These are phyloP conservation scores for Sinopyrophorus schimmeli DNA, from an alignment of 2,888 invertebrate species.

Conservation along the genomic window DNA sequence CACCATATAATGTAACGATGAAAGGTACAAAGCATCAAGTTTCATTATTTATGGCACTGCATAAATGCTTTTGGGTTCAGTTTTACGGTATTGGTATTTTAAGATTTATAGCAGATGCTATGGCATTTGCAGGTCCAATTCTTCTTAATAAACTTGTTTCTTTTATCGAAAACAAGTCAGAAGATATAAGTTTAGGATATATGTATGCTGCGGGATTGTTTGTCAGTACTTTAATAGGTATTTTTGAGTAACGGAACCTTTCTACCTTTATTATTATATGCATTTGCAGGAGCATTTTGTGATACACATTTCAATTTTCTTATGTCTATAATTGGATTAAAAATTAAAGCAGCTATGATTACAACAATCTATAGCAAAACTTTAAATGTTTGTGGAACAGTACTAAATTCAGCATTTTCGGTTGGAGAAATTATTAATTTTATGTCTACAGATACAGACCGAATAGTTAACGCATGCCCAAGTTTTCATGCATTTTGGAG, in stretches of 20 bases:
- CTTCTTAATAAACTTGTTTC: slow-evolving; percentile 80
- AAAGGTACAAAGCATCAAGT: slow-evolving; percentile 43
- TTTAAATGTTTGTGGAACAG: slow-evolving; percentile 54
- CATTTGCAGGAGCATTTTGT: slow-evolving; percentile 69
- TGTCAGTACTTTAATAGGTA: slow-evolving; percentile 69
- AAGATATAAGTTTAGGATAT: slow-evolving; percentile 67
- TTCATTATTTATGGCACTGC: slow-evolving; percentile 69
- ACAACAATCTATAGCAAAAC: slow-evolving; percentile 79
- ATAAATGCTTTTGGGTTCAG: slow-evolving; percentile 75
- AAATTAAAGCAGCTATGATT: slow-evolving; percentile 84
- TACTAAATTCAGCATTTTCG: slow-evolving; percentile 55
- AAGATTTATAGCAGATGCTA: slow-evolving; percentile 79
- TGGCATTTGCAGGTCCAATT: slow-evolving; percentile 88
- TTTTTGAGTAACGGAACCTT: not conserved
- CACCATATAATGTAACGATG: slow-evolving; percentile 33
- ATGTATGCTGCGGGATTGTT: slow-evolving; percentile 70
- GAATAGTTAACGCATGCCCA: slow-evolving; percentile 93
- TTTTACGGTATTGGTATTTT: slow-evolving; percentile 85
- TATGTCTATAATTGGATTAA: slow-evolving; percentile 80
- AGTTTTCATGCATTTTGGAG: slow-evolving; percentile 98
- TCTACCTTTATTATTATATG: not conserved
- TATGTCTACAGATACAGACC: slow-evolving; percentile 95
- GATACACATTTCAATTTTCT: slow-evolving; percentile 89
- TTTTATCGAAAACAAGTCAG: slow-evolving; percentile 74
- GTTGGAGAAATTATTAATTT: slow-evolving; percentile 93